These are phyloP conservation scores for Paelopatides confundens DNA, from an alignment of 53 echinoderm and acorn worm species.

Conservation along the genomic window DNA sequence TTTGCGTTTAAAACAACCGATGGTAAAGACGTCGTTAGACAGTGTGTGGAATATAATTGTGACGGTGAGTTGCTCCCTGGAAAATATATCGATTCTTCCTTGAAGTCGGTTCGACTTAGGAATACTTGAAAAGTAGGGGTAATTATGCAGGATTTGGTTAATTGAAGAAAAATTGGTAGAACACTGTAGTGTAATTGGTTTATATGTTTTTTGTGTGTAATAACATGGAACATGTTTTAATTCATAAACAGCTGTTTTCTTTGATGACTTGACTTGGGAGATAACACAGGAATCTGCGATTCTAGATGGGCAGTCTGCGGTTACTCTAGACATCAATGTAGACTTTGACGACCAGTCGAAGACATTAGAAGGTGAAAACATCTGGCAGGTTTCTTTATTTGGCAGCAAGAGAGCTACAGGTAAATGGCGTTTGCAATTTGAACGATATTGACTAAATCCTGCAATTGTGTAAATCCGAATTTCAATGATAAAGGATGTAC, in stretches of 20 bases:
- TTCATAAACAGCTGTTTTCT: conserved; percentile 12
- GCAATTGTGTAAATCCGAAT: no score
- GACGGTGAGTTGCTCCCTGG: not conserved
- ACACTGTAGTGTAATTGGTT: no score
- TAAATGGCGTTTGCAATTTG: not conserved
- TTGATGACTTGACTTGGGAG: conserved; percentile 21
- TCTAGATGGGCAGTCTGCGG: not conserved
- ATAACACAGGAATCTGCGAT: not conserved
- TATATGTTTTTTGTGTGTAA: no score
- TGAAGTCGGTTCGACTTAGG: no score
- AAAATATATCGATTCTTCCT: no score
- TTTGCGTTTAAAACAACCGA: not conserved
- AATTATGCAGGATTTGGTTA: no score
- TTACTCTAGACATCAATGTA: conserved; percentile 2
- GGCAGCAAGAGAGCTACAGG: conserved; percentile 6
- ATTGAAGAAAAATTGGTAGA: no score
- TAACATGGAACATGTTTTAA: no score
- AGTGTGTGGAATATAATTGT: conserved; percentile 5
- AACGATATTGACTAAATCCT: no score
- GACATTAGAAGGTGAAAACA: conserved; percentile 2
- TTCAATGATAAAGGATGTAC: no score
- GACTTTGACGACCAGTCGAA: not conserved
- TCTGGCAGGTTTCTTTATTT: conserved; percentile 36
- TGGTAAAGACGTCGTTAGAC: not conserved
- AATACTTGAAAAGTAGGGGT: no score